Conservation (phyloP, 2,113 vertebrate species). For the Neofelis nebulosa region DNA sequence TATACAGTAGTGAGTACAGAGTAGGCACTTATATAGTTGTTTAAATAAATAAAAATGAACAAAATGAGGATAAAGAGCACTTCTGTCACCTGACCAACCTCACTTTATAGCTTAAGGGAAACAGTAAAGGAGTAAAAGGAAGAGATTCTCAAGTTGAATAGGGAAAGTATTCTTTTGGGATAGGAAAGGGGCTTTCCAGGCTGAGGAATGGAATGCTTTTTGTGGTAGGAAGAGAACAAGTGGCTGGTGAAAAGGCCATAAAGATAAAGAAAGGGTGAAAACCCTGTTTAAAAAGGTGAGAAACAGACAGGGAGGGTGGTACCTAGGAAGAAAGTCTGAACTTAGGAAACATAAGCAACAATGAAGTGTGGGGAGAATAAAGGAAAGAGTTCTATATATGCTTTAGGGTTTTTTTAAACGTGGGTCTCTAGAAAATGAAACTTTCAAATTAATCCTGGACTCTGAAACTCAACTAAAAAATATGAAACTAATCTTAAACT, state of each 20-base stretch:
- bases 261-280: background rate
- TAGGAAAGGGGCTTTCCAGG: background rate
- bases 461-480: conserved; percentile 15
- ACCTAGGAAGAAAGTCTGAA: background rate
- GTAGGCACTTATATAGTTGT: background rate
- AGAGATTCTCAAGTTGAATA: background rate
- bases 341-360: background rate
- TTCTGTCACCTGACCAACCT: background rate
- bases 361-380: background rate
- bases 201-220: background rate
- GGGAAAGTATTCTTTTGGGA: background rate
- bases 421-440: background rate
- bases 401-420: background rate
- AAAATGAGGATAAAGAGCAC: background rate
- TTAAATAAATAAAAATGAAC: background rate
- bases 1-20: background rate
- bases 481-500: conserved; percentile 24
- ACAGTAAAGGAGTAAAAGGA: background rate
- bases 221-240: background rate
- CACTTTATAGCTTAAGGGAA: background rate
- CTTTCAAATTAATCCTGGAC: background rate
- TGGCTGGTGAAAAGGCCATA: background rate
- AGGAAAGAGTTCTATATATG: background rate
- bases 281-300: background rate
- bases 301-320: background rate